Percentiles rank a stretch among this genome's conserved stretches.
Conservation (phyloP, 2,888 invertebrate genomes). For the Dryocosmus kuriphilus region DNA sequence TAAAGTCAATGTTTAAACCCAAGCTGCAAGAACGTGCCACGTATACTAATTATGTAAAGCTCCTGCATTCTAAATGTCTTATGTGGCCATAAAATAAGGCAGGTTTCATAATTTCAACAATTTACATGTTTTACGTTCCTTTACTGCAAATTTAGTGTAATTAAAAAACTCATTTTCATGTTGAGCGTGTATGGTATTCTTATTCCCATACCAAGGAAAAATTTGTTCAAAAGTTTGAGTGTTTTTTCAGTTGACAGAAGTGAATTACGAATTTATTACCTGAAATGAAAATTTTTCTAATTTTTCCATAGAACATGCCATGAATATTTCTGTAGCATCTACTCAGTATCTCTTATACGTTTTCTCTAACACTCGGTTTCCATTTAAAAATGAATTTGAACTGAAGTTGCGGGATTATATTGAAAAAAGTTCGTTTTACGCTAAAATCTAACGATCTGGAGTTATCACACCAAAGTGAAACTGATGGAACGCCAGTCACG, state of each 20-base stretch:
- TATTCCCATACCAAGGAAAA: too few species aligned
- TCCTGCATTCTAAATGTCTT: slow-evolving; percentile 1
- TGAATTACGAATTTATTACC: too few species aligned
- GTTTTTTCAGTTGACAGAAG: too few species aligned
- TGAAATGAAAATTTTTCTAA: too few species aligned
- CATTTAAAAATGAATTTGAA: too few species aligned
- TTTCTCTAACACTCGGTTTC: too few species aligned
- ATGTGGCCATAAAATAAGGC: slow-evolving; percentile 5
- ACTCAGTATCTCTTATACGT: too few species aligned
- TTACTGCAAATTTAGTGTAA: background rate
- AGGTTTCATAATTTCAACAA: background rate
- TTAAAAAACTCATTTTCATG: background rate
- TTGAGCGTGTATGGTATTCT: too few species aligned
- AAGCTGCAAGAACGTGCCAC: slow-evolving; percentile 18
- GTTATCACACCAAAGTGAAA: slow-evolving; percentile 29
- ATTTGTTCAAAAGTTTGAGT: too few species aligned
- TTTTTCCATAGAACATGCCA: too few species aligned
- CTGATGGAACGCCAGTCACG: slow-evolving; percentile 26
- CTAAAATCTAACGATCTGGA: background rate
- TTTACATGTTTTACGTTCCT: background rate
- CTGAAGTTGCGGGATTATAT: background rate
- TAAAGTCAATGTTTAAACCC: slow-evolving; percentile 5
- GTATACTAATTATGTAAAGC: background rate
- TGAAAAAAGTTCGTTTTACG: background rate
- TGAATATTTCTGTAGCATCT: too few species aligned